Conservation (phyloP, 2,113 vertebrate species). For the Tragelaphus imberbis region DNA sequence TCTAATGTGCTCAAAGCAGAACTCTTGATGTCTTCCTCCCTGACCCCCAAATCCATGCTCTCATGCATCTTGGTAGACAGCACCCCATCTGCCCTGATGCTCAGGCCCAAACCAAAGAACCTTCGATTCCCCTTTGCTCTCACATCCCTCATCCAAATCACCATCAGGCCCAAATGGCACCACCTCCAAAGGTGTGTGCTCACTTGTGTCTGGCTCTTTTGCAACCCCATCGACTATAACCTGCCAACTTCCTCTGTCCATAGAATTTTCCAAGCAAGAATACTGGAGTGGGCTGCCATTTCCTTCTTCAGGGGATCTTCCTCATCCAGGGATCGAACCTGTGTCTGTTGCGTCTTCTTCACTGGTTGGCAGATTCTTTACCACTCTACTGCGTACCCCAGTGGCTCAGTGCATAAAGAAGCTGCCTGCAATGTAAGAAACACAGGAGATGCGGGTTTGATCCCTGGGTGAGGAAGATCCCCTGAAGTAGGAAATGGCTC, state of each 20-base stretch:
- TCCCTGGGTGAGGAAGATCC: not conserved
- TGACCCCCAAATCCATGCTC: not conserved
- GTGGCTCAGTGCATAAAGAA: not conserved
- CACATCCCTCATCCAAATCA: not conserved
- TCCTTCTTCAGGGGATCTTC: not conserved
- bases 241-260: not conserved
- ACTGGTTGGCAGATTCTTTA: not conserved
- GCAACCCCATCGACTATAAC: not conserved
- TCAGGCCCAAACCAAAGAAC: not conserved
- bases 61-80: not conserved
- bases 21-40: not conserved
- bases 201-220: not conserved
- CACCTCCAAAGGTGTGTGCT: not conserved
- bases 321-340: not conserved
- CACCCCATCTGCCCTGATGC: not conserved
- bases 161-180: not conserved
- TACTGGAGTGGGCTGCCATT: not conserved
- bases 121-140: not conserved
- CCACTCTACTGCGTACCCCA: not conserved
- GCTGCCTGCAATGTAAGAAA: not conserved
- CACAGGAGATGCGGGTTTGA: not conserved
- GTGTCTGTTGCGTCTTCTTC: not conserved
- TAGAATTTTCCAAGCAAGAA: not conserved
- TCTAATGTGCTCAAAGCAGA: not conserved
- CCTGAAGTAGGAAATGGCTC: not conserved